Evolutionary conservation across 2,113 vertebrate genomes (phyloP).

Genomic region (Pelvicachromis taeniatus): DNA sequence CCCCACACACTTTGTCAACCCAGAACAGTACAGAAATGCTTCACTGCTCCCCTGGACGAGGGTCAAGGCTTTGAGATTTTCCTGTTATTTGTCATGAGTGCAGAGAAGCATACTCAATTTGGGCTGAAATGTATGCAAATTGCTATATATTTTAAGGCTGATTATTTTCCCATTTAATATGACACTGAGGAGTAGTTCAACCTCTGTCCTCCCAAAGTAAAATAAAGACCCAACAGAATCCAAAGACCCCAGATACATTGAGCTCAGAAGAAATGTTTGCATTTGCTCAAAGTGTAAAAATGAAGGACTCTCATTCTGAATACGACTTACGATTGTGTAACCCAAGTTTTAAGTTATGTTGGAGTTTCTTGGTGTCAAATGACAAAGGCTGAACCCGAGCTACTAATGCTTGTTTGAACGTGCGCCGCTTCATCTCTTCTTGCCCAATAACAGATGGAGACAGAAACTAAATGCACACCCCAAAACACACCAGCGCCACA

Average conservation of each 20-base stretch:
- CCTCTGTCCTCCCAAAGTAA: background rate
- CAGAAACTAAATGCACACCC: background rate
- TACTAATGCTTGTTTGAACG: background rate
- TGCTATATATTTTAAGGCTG: background rate
- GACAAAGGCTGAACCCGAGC: background rate
- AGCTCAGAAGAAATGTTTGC: background rate
- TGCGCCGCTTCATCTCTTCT: background rate
- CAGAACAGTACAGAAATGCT: accelerated
- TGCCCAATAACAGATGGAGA: background rate
- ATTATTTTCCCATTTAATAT: background rate
- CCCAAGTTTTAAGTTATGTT: background rate
- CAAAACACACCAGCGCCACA: background rate
- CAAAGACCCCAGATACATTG: background rate
- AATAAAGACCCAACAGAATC: background rate
- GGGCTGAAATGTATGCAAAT: accelerated
- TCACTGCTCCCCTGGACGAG: accelerated
- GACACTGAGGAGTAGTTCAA: background rate
- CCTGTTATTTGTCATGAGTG: background rate
- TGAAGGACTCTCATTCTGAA: background rate
- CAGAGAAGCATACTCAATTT: accelerated
- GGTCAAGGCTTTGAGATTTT: background rate
- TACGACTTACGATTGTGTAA: background rate
- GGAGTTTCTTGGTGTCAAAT: background rate
- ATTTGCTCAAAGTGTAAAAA: background rate
- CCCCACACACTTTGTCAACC: accelerated